These are phyloP conservation scores for Plagodis dolabraria DNA, from an alignment of 2,888 invertebrate genomes.

Conservation along the genomic window DNA sequence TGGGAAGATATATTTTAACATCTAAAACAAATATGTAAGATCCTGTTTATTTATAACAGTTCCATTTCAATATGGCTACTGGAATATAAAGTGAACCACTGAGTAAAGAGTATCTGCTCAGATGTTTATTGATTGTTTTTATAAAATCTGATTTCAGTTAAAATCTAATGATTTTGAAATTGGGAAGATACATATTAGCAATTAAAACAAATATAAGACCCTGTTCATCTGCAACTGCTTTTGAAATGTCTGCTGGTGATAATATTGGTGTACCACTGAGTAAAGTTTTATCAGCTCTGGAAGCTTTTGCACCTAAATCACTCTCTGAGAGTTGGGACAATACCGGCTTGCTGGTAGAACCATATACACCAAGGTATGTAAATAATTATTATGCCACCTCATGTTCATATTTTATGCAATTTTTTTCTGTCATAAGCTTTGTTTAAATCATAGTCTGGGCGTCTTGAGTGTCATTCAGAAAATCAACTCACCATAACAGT, in stretches of 20 bases:
- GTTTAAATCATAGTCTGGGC: too few relatives aligned
- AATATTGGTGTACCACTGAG: conserved; percentile 72
- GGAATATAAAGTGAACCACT: too few relatives aligned
- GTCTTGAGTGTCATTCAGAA: too few relatives aligned
- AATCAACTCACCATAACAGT: too few relatives aligned
- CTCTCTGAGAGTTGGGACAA: conserved; percentile 97
- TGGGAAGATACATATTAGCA: conserved; percentile 50
- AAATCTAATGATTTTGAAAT: conserved; percentile 65
- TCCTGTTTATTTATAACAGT: too few relatives aligned
- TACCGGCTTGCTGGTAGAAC: conserved; percentile 95
- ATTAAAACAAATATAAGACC: conserved; percentile 46
- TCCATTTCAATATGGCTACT: too few relatives aligned
- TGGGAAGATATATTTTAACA: too few relatives aligned
- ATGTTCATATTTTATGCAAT: not conserved
- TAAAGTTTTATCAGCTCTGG: conserved; percentile 85
- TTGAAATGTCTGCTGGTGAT: conserved; percentile 63
- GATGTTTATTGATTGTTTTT: not conserved
- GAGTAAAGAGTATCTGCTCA: too few relatives aligned
- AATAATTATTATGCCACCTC: not conserved
- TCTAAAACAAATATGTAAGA: too few relatives aligned
- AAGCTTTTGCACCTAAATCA: conserved; percentile 88
- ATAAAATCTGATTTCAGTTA: conserved; percentile 47
- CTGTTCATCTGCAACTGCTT: conserved; percentile 43
- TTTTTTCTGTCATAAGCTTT: too few relatives aligned
- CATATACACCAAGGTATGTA: conserved; percentile 82